Evolutionary conservation across 53 echinoderm and acorn worm genomes (phyloP), one percentile per base, ranked within the genome.

Genomic region (Stichopus horrens): DNA sequence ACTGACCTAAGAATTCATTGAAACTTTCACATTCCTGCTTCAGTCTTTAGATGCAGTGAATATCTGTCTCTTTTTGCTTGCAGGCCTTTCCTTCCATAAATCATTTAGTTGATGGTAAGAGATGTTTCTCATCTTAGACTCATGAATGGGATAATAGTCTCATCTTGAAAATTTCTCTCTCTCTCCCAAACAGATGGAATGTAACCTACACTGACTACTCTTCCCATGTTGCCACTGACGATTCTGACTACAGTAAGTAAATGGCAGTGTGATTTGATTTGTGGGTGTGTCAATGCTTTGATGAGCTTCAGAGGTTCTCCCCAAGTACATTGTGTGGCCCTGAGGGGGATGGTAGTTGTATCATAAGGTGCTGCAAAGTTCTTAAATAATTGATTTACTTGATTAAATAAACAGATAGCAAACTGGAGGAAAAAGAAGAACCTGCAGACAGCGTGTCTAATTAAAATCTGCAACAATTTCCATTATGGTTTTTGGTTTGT

Each of bases 121-220:
- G 18, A 71, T 71, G 37, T 37, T 20, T 16, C 71, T 71, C 19
- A 71, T 16, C 71, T 19, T 14, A 14, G 14, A 68, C 68, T 68
- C 20, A 68, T 68, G 68, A 68, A 68, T 71, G 71, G 71, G 59
- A 37, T 37, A 37, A 2, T 37, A 37, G 37, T 37, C 37, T 37
- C 37, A 37, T 37, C 37, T 37, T 37, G 37, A 37, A 37, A 37
- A 37, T 37, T 37, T 37, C 2, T 37, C 37, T 37, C 37, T 37
- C 37, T 37, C 37, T 37, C 37, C 37, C 37, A 37, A 37, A 37
- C 18, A 96, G 96, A 79, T 96, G 96, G 96, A 96, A 96, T 77
- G 96, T 96, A 79, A 96, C 95, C 1, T 96, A 90, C 79, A 90
- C 93, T 7, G 95, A 96, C 71, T 96, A 96, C 82, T 95, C 95